Evolutionary conservation across 92 coral and sea anemone genomes (phyloP).

Genomic region (Parazoanthus darwini): DNA sequence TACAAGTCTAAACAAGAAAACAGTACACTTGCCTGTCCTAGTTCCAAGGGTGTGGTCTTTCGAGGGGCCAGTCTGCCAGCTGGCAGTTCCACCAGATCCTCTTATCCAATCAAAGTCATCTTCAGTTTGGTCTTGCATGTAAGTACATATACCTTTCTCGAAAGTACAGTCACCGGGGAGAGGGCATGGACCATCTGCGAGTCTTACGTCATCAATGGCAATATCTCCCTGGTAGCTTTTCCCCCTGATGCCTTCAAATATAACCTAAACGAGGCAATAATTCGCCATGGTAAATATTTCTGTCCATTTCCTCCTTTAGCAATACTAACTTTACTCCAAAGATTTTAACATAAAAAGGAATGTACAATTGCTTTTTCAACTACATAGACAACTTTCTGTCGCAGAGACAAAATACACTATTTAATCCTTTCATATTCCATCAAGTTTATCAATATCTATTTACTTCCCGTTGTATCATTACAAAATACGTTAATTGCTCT

Average conservation of each 20-base stretch:
- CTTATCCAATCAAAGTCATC: constrained; percentile 97
- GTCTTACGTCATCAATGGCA: constrained; percentile 82
- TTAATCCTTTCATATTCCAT: too few species aligned
- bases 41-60: constrained; percentile 89
- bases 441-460: too few species aligned
- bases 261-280: constrained; percentile 47
- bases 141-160: constrained; percentile 90
- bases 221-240: constrained; percentile 76
- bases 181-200: constrained; percentile 75
- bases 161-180: constrained; percentile 90
- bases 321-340: neutral
- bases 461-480: too few species aligned
- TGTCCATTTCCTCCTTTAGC: neutral
- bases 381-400: too few species aligned
- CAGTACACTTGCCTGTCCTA: constrained; percentile 54
- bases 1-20: neutral
- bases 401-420: too few species aligned
- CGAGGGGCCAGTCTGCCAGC: constrained; percentile 93
- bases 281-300: neutral
- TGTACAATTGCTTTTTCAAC: too few species aligned
- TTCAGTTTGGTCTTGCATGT: constrained; percentile 72
- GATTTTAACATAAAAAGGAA: too few species aligned
- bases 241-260: constrained; percentile 82
- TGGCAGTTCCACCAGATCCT: constrained; percentile 79
- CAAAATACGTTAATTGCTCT: too few species aligned